These are phyloP conservation scores for Felis catus DNA, from an alignment of 2,113 vertebrate species.

Conservation along the genomic window F.catus_Fca126_mat1.0 CM031413.1:93021501-93022000, in stretches of 20 bases:
- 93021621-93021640: background rate
- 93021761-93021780: background rate
- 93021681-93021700: background rate
- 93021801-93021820: constrained; percentile 1
- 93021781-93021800: background rate
- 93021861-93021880: background rate
- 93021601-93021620: background rate
- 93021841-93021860: background rate
- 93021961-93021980: background rate
- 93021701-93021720: background rate
- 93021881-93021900: background rate
- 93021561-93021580: background rate
- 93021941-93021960: background rate
- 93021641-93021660: background rate
- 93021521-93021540: background rate
- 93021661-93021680: background rate
- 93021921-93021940: background rate
- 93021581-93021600: background rate
- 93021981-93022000: background rate
- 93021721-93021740: background rate
- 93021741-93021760: background rate
- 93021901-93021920: background rate
- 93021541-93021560: background rate
- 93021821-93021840: background rate
- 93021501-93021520: background rate